phyloP scores from a whole-genome alignment of 2,113 vertebrate genomes.

The Prunella fulvescens region DNA sequence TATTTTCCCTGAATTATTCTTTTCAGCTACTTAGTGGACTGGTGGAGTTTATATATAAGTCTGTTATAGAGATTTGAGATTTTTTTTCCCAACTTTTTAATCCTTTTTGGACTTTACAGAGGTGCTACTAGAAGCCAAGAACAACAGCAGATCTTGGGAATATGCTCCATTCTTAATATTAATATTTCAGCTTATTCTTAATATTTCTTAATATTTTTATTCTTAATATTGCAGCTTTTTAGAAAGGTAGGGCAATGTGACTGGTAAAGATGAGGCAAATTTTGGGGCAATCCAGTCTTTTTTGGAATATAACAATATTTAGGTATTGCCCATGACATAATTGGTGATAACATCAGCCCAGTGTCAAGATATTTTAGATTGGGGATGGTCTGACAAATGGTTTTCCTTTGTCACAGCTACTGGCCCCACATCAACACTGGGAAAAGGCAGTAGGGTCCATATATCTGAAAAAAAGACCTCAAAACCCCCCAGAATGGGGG shows the following conservation, averaged over 20 bases:
- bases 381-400: not conserved
- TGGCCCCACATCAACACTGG: fast-evolving
- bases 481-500: not conserved
- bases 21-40: not conserved
- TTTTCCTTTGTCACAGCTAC: not conserved
- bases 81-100: fast-evolving
- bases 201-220: not conserved
- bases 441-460: not conserved
- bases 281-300: not conserved
- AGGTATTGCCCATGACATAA: not conserved
- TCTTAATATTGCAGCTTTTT: not conserved
- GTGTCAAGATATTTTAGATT: not conserved
- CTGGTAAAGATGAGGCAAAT: not conserved
- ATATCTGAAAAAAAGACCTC: not conserved
- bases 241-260: not conserved
- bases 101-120: not conserved
- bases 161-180: not conserved
- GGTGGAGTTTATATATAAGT: not conserved
- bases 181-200: not conserved
- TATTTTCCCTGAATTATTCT: not conserved
- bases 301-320: not conserved
- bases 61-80: not conserved
- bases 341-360: fast-evolving
- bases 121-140: not conserved
- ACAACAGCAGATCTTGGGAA: not conserved